Evolutionary conservation across 1,140 invertebrate species (phyloP), one percentile per base, ranked within the genome.

Genomic region (Drosophila lini): DNA sequence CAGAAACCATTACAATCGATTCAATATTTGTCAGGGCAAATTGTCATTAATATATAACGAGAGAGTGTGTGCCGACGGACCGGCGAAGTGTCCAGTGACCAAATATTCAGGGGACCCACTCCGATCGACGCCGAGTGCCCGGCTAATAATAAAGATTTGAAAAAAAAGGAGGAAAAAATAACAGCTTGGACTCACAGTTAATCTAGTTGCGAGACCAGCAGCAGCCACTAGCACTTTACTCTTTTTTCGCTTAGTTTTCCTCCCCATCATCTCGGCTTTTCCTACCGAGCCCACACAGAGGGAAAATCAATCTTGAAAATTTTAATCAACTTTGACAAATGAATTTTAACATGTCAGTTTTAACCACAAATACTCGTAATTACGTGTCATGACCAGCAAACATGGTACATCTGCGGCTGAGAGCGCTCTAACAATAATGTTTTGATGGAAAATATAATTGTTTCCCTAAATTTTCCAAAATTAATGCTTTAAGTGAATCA

Each of bases 131-230:
- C 56, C 61, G 44, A 74, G 71, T 65, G 77, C 78, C 74, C 61
- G 82, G 68, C 82, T 81, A 88, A 86, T 82, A 86, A 80, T 83
- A 77, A 83, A 83, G 64, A 86, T 67, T 83, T 56, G 52, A 83
- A 56, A 36, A 53, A 34, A 52, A 50, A 19, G 10, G 19, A 3
- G 13, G 13, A 53, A 34, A 53, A 68, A 68, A 79, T 79, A 74
- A 64, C 73, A 77, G 80, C 83, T 77, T 63, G 50, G 62, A 50
- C 83, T 65, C 76, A 83, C 63, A 70, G 67, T 77, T 86, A 88
- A 86, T 86, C 83, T 88, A 86, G 83, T 88, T 86, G 83, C 52
- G 57, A 71, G 73, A 68, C 74, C 74, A 58, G 71, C 74, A 76
- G 55, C 73, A 75, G 55, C 55, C 40, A 75, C 58, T 48, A 55